phyloP scores from a whole-genome alignment of 2,797 vertebrate species.

The Myotis daubentonii region DNA sequence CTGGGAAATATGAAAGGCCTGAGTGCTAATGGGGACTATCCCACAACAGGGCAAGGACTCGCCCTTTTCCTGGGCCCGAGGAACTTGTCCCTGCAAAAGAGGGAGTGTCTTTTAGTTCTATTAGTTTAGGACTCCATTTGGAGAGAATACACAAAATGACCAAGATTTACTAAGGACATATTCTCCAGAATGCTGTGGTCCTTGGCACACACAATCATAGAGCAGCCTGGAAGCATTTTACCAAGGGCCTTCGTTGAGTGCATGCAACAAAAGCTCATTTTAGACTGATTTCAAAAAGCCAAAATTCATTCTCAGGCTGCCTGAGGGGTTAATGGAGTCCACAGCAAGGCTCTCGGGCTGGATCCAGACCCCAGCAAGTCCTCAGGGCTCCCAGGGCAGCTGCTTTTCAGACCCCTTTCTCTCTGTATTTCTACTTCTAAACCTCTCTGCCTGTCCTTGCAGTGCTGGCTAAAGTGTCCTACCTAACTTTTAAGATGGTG shows the following conservation, averaged over 20 bases:
- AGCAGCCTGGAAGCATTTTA: background rate
- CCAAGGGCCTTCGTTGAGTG: background rate
- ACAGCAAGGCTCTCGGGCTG: background rate
- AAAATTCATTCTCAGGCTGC: background rate
- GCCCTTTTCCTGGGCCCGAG: background rate
- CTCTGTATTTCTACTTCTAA: background rate
- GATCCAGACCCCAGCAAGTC: background rate
- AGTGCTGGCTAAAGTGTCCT: background rate
- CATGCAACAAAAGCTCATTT: background rate
- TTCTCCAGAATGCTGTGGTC: background rate
- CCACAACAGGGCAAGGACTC: background rate
- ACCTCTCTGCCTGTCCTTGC: background rate
- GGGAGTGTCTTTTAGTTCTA: background rate
- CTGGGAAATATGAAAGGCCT: background rate
- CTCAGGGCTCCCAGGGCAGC: background rate
- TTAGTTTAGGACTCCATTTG: background rate
- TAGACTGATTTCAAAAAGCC: background rate
- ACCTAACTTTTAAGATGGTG: background rate
- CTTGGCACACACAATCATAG: background rate
- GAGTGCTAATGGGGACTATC: background rate
- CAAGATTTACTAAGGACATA: conserved; percentile 1
- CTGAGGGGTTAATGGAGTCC: background rate
- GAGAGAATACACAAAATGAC: background rate
- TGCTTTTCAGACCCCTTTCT: background rate
- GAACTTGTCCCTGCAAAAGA: background rate